phyloP scores from a whole-genome alignment of 2,113 vertebrate species.

The Sebastes schlegelii region DNA sequence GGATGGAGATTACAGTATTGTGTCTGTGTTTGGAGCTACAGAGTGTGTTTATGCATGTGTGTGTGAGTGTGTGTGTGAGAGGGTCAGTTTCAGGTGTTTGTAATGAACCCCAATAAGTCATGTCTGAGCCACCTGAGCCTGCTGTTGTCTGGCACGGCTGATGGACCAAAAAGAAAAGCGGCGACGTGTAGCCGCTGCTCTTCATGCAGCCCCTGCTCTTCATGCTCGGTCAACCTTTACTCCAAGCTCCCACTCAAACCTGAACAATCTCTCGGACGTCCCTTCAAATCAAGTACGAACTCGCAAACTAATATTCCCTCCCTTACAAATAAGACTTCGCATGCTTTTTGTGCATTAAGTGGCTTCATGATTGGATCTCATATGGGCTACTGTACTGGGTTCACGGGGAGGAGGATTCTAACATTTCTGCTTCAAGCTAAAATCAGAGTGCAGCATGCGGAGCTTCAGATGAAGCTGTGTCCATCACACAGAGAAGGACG shows the following conservation, averaged over 20 bases:
- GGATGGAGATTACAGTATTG: background rate
- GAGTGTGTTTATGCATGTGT: background rate
- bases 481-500: background rate
- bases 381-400: background rate
- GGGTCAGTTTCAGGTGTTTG: conserved; percentile 66
- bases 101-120: conserved; percentile 71
- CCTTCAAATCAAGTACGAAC: background rate
- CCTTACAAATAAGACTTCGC: background rate
- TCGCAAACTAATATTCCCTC: background rate
- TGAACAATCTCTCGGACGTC: background rate
- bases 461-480: background rate
- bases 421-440: conserved; percentile 2
- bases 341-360: background rate
- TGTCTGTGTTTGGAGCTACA: background rate
- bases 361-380: background rate
- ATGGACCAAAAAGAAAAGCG: conserved; percentile 50
- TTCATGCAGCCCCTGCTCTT: conserved; percentile 35
- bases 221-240: conserved; percentile 51
- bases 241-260: conserved; percentile 16
- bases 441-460: background rate
- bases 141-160: conserved; percentile 34
- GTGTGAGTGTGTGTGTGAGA: conserved; percentile 1
- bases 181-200: conserved; percentile 12
- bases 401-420: background rate
- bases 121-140: conserved; percentile 66